Percentiles rank a stretch among this genome's conserved stretches.
Evolutionary conservation across 2,888 invertebrate species (phyloP).

Genomic region (Cheilosia pagana): DNA sequence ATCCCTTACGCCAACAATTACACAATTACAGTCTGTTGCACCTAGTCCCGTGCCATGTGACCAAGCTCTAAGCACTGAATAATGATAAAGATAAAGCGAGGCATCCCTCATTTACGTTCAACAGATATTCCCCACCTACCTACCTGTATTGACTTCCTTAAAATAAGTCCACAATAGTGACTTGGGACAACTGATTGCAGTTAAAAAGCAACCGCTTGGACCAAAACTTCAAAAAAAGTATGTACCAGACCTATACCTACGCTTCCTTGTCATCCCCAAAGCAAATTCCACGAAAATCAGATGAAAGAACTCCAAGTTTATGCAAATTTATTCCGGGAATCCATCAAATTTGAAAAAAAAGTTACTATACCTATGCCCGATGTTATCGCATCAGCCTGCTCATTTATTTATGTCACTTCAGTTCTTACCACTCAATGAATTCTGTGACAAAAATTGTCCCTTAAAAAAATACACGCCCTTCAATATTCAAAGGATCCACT

Average conservation of each 20-base stretch:
- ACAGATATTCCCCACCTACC: no score
- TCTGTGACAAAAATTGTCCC: constrained; percentile 22
- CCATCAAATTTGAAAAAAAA: constrained; percentile 64
- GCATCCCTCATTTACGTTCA: no score
- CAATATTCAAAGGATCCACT: constrained; percentile 46
- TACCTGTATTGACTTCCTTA: not conserved
- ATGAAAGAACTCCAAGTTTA: constrained; percentile 18
- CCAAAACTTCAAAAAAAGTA: not conserved
- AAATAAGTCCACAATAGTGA: not conserved
- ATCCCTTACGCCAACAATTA: no score
- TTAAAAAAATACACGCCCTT: constrained; percentile 39
- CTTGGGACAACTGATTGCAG: no score
- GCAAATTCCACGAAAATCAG: not conserved
- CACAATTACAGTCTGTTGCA: no score
- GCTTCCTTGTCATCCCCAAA: not conserved
- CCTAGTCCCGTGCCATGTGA: no score
- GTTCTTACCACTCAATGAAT: constrained; percentile 70
- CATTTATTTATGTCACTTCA: constrained; percentile 74
- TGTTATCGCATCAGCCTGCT: constrained; percentile 62
- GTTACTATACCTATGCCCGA: constrained; percentile 60
- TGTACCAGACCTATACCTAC: no score
- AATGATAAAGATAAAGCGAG: no score
- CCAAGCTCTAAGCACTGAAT: no score
- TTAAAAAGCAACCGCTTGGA: not conserved
- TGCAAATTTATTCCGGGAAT: constrained; percentile 66